phyloP scores from a whole-genome alignment of 2,888 invertebrate species.

The Pediacus dermestoides region DNA sequence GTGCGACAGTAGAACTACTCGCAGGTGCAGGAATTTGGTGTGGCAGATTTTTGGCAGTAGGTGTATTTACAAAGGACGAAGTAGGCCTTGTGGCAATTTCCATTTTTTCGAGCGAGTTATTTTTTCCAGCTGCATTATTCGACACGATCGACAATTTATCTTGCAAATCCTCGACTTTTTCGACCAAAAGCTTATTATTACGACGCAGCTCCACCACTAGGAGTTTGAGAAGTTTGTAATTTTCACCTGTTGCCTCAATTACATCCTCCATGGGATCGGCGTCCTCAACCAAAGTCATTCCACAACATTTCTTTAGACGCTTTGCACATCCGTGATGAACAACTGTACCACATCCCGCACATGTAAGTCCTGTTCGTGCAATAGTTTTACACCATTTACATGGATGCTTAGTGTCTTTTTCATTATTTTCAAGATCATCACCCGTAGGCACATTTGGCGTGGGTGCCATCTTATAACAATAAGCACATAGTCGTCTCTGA shows the following conservation, averaged over 20 bases:
- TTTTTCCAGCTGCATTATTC: no score
- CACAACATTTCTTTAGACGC: neutral
- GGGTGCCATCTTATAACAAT: no score
- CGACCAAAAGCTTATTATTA: neutral
- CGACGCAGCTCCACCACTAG: neutral
- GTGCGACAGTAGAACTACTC: no score
- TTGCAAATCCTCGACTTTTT: neutral
- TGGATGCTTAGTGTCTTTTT: neutral
- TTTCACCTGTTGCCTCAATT: neutral
- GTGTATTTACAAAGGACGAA: no score
- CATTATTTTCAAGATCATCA: neutral
- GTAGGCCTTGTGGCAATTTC: no score
- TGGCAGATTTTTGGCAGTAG: no score
- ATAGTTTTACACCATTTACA: neutral
- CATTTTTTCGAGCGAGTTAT: no score
- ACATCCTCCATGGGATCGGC: neutral
- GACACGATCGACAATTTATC: no score
- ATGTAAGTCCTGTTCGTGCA: neutral
- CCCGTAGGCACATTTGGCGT: no score
- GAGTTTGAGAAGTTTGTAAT: neutral
- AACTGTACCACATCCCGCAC: constrained; percentile 1
- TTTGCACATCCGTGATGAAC: neutral
- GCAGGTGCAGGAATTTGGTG: no score
- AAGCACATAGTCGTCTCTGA: no score
- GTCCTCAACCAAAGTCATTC: neutral